Evolutionary conservation across 23 tunicate genomes (phyloP).

Genomic region (Phallusia fumigata): DNA sequence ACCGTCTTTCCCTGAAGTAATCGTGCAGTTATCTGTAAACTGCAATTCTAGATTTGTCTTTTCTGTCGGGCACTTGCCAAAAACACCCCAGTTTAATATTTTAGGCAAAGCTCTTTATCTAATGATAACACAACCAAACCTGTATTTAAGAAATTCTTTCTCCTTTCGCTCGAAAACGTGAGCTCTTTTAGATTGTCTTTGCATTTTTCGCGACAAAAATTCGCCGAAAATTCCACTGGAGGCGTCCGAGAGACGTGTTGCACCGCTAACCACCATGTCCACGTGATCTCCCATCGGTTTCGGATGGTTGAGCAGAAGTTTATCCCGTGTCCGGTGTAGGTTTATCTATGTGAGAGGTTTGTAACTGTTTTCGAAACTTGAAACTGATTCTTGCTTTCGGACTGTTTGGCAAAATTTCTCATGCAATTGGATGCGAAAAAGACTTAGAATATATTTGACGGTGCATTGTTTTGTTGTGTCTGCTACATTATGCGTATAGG

Average conservation of each 20-base stretch:
- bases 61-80: too few species aligned
- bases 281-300: slow-evolving; percentile 33
- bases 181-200: background rate
- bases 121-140: background rate
- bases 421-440: too few species aligned
- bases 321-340: slow-evolving; percentile 20
- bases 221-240: slow-evolving; percentile 35
- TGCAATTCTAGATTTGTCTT: too few species aligned
- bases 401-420: too few species aligned
- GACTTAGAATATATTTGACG: too few species aligned
- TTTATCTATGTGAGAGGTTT: slow-evolving; percentile 11
- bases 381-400: too few species aligned
- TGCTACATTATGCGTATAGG: too few species aligned
- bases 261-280: slow-evolving; percentile 34
- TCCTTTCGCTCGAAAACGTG: background rate
- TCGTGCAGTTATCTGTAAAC: too few species aligned
- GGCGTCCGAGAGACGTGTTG: slow-evolving; percentile 14
- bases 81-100: too few species aligned
- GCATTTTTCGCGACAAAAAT: slow-evolving; percentile 15
- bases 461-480: too few species aligned
- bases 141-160: slow-evolving; percentile 22
- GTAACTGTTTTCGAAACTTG: background rate
- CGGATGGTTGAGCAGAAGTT: slow-evolving; percentile 8
- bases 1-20: too few species aligned
- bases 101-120: too few species aligned